Base-by-base conservation (phyloP, 1,140 invertebrate species). In the Hydropsyche tenuis region DNA sequence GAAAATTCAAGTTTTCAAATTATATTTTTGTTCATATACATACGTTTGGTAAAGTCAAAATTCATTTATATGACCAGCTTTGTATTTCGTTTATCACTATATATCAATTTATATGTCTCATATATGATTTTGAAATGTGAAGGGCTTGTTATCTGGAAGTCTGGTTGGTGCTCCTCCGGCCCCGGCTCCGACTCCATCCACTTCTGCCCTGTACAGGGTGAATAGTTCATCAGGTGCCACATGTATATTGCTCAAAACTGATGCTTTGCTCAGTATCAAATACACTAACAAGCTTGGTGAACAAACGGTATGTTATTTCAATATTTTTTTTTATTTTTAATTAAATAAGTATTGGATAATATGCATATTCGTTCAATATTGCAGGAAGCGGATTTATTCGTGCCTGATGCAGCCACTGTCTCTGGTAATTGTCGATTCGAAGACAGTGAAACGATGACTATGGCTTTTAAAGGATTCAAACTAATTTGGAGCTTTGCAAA, bases 381-480 rank as follows among this genome's bases (percentile, higher is more conserved):
- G 0, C 79, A 90, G 85, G 86, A 89, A 76, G 88, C 87, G 0
- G 88, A 88, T 78, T 85, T 89, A 30, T 92, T 90, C 74, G 85
- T 92, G 16, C 90, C 90, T 0, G 86, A 88, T 56, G 84, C 87
- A 70, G 89, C 89, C 0, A 86, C 84, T 20, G 86, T 91, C 0
- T 87, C 82, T 1, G 91, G 91, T 0, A 82, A 88, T 73, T 94
- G 92, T 79, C 88, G 88, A 23, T 87, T 89, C 60, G 90, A 90
- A 69, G 92, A 93, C 76, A 81, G 85, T 20, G 89, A 90, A 27
- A 88, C 86, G 0, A 87, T 93, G 81, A 86, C 88, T 25, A 84
- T 94, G 23, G 88, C 88, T 14, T 93, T 92, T 86, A 88, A 89
- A 37, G 90, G 90, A 5, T 93, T 92, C 76, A 83, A 87, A 0